Conservation (phyloP, 2,797 vertebrate species). For the Malacoraja senta region DNA sequence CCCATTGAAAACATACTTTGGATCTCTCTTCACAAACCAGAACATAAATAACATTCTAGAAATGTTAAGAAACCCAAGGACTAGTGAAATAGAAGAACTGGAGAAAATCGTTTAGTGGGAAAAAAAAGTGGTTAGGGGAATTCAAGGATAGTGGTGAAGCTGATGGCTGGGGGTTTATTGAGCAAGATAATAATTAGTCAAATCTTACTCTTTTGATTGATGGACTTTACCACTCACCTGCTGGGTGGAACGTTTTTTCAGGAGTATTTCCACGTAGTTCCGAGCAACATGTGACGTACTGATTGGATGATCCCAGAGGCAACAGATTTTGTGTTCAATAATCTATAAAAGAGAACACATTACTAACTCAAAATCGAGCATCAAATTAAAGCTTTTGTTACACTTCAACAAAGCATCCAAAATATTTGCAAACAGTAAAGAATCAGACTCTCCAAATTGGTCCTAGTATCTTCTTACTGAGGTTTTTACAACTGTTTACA, state of each 20-base stretch:
- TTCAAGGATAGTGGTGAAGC: too few relatives aligned
- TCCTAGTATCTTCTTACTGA: background rate
- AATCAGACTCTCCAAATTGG: background rate
- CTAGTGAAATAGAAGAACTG: too few relatives aligned
- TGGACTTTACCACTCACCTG: conserved; percentile 50
- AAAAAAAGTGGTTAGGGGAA: too few relatives aligned
- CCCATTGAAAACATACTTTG: too few relatives aligned
- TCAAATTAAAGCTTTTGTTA: background rate
- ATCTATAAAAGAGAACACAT: conserved; percentile 49
- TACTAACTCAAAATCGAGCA: background rate
- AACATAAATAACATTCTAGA: too few relatives aligned
- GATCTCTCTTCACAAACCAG: too few relatives aligned
- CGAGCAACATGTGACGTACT: conserved; percentile 55
- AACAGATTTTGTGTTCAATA: conserved; percentile 53
- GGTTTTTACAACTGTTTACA: background rate
- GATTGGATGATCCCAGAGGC: conserved; percentile 59
- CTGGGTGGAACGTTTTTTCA: conserved; percentile 51
- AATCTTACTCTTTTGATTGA: background rate
- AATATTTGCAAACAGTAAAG: background rate
- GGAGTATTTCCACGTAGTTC: conserved; percentile 55
- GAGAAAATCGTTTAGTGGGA: too few relatives aligned
- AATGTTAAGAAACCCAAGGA: too few relatives aligned
- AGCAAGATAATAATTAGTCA: background rate
- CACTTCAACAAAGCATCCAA: background rate
- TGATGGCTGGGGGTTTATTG: background rate